A percentile compares a stretch with the other conserved stretches of the same genome.
Conservation (phyloP, 1,140 invertebrate species). For the Polyergus mexicanus region DNA sequence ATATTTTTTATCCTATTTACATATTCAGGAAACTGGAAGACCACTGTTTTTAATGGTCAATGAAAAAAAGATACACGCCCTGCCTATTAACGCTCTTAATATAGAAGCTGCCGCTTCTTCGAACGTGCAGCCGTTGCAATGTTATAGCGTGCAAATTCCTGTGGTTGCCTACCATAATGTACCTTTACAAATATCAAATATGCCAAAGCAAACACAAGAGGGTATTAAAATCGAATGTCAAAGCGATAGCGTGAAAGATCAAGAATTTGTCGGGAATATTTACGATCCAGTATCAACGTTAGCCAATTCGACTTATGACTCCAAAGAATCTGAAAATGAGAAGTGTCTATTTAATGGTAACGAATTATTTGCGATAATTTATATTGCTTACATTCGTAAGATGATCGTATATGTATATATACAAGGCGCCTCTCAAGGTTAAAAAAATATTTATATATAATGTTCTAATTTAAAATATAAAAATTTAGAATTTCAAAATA, state of each 20-base stretch:
- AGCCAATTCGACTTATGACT: background rate
- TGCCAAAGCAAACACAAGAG: background rate
- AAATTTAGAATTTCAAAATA: too few relatives aligned
- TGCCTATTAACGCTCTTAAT: slow-evolving; percentile 54
- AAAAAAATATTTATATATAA: too few relatives aligned
- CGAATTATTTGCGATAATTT: background rate
- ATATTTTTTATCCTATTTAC: background rate
- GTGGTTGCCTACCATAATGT: slow-evolving; percentile 70
- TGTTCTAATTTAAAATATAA: too few relatives aligned
- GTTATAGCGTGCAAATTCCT: slow-evolving; percentile 73
- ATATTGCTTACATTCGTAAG: background rate
- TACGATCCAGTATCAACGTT: background rate
- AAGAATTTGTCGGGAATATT: background rate
- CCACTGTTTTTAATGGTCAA: slow-evolving; percentile 67
- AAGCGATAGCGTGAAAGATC: background rate
- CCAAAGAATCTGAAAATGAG: background rate
- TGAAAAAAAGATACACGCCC: slow-evolving; percentile 59
- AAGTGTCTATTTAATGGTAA: background rate
- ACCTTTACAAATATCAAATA: slow-evolving; percentile 67
- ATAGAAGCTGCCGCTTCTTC: slow-evolving; percentile 50
- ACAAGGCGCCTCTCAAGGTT: too few relatives aligned
- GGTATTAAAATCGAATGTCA: background rate
- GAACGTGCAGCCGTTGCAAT: slow-evolving; percentile 57
- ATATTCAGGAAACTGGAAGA: slow-evolving; percentile 62
- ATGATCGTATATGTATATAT: background rate